phyloP scores from a whole-genome alignment of 2,888 invertebrate genomes.

The Volucella inanis region DNA sequence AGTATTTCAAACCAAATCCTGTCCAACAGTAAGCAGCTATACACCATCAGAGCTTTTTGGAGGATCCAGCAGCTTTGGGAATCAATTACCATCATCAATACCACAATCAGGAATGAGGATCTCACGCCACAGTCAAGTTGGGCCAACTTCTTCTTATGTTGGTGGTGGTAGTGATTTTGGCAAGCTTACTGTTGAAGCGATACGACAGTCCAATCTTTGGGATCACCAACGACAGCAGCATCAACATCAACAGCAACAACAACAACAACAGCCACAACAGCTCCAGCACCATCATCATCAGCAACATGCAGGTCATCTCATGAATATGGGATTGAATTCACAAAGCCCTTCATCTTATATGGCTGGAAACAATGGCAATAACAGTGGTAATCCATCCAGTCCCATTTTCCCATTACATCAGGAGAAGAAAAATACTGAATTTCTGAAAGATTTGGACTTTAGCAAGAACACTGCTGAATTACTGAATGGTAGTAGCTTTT shows the following conservation, averaged over 20 bases:
- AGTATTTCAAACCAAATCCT: conserved; percentile 77
- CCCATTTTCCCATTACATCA: conserved; percentile 57
- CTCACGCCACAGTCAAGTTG: conserved; percentile 64
- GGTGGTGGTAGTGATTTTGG: conserved; percentile 52
- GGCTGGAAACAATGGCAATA: conserved; percentile 34
- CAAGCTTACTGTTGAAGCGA: conserved; percentile 53
- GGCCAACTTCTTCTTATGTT: conserved; percentile 48
- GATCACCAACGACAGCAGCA: conserved; percentile 71
- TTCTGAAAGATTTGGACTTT: conserved; percentile 62
- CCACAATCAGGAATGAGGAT: conserved; percentile 64
- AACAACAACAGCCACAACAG: conserved; percentile 60
- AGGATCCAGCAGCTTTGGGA: conserved; percentile 36
- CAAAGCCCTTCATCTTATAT: conserved; percentile 44
- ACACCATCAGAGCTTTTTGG: conserved; percentile 73
- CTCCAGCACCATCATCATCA: conserved; percentile 68
- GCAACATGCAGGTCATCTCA: conserved; percentile 73
- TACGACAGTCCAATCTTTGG: conserved; percentile 65
- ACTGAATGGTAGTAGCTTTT: conserved; percentile 58
- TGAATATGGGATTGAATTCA: conserved; percentile 61
- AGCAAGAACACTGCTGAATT: conserved; percentile 63
- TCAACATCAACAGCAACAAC: conserved; percentile 69
- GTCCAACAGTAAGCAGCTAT: conserved; percentile 69
- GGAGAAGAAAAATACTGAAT: conserved; percentile 63
- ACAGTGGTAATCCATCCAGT: conserved; percentile 50
- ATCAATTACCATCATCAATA: conserved; percentile 48